Evolutionary conservation across 2,888 invertebrate species (phyloP), one percentile per base, ranked within the genome.

Genomic region (Ethmia dodecea): DNA sequence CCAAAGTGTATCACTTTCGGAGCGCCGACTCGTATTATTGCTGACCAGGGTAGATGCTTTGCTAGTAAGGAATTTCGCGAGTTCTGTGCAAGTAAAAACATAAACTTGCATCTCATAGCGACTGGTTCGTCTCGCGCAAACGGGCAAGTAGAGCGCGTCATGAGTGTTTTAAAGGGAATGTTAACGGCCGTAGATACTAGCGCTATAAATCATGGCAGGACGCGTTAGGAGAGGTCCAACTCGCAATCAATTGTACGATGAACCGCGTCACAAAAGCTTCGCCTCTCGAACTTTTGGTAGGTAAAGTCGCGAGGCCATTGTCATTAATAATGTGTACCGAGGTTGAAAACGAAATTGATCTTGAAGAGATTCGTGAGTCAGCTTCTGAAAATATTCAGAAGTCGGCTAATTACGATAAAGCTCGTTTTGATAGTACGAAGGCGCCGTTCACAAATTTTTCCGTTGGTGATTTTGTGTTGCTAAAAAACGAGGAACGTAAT

Each of bases 211-310:
- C 55, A 0, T 59, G 58, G 57, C 55, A 57, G 28, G 50, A 51
- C 31, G 46, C 52, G 0, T 16, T 59, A 18, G 42, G 31, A 4
- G 54, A 60, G 2, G 33, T 57, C 4, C 61, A 60, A 29, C 33
- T 59, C 2, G 49, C 55, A 1, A 25, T 60, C 2, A 61, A 60
- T 39, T 43, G 49, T 26, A 53, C 57, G 0, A 27, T 42, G 0
- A 40, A 45, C 40, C 31, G 52, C 1, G 47, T 47, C 1, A 60
- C 55, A 0, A 52, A 49, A 29, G 38, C 52, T 1, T 48, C 45
- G 18, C 56, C 52, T 0, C 31, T 62, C 0, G 60, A 67, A 11
- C 15, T 54, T 0, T 5, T 63, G 1, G 47, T 63, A 0, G 55
- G 54, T 1, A 39, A 31, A n/a, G 26, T 60, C 4, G 42, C 48